These are phyloP conservation scores for Galeopsomyia nigrocyanea DNA, from an alignment of 2,888 invertebrate genomes.

Conservation along the genomic window DNA sequence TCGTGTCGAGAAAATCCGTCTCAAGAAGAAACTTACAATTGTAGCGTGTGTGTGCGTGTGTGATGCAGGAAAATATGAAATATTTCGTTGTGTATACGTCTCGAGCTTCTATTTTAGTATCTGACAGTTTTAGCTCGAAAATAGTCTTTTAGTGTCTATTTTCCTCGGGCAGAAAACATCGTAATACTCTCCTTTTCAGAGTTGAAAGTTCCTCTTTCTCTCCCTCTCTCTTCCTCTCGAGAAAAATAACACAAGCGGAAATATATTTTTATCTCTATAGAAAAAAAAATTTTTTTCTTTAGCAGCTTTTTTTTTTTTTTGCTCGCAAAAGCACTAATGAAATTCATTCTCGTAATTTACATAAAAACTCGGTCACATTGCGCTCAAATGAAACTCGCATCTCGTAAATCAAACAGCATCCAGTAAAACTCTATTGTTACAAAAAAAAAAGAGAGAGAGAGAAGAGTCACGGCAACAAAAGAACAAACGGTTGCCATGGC, in stretches of 20 bases:
- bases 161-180: neutral
- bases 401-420: too few relatives aligned
- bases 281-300: too few relatives aligned
- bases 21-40: neutral
- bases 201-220: neutral
- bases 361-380: too few relatives aligned
- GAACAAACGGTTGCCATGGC: slow-evolving; percentile 67
- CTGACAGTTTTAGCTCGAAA: neutral
- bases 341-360: too few relatives aligned
- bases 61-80: too few relatives aligned
- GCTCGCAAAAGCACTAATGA: too few relatives aligned
- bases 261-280: too few relatives aligned
- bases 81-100: too few relatives aligned
- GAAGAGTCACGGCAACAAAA: slow-evolving; percentile 50
- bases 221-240: neutral
- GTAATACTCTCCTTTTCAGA: neutral
- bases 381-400: neutral
- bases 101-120: neutral
- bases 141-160: too few relatives aligned
- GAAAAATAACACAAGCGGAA: too few relatives aligned
- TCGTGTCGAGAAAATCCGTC: neutral
- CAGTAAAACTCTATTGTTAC: neutral
- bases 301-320: too few relatives aligned
- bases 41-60: neutral
- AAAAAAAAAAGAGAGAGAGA: neutral